Evolutionary conservation across 2,888 invertebrate genomes (phyloP).

Genomic region (Pimpla rufipes): DNA sequence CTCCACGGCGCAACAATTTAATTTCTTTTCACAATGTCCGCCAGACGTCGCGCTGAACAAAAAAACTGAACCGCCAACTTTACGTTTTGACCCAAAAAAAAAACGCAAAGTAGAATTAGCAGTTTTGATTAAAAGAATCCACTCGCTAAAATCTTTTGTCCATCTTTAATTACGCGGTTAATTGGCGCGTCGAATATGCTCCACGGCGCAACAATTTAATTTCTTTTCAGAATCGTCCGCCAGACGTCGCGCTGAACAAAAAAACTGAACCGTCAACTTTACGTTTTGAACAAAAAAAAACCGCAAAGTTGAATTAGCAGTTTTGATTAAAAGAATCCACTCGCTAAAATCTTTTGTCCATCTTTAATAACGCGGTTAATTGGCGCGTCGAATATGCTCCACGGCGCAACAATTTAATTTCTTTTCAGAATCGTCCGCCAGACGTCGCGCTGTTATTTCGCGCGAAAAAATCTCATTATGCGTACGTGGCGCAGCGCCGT

Average conservation of each 20-base stretch:
- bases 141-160: background rate
- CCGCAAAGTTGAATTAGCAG: too few relatives aligned
- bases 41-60: too few relatives aligned
- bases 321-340: background rate
- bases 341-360: background rate
- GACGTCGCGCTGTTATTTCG: background rate
- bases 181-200: background rate
- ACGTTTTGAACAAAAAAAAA: too few relatives aligned
- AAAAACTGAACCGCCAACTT: too few relatives aligned
- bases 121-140: background rate
- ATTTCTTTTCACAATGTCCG: background rate
- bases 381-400: background rate
- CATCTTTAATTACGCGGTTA: background rate
- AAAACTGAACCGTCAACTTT: too few relatives aligned
- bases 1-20: background rate
- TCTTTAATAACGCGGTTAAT: background rate
- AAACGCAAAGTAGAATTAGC: background rate
- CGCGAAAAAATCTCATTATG: conserved; percentile 18
- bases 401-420: background rate
- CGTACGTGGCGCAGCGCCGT: background rate
- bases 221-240: background rate
- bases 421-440: background rate
- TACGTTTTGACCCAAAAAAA: too few relatives aligned
- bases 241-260: too few relatives aligned
- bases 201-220: background rate